Percentiles rank a stretch among this genome's conserved stretches.
Conservation (phyloP, 2,888 invertebrate genomes). For the Cecidostiba fungosa region DNA sequence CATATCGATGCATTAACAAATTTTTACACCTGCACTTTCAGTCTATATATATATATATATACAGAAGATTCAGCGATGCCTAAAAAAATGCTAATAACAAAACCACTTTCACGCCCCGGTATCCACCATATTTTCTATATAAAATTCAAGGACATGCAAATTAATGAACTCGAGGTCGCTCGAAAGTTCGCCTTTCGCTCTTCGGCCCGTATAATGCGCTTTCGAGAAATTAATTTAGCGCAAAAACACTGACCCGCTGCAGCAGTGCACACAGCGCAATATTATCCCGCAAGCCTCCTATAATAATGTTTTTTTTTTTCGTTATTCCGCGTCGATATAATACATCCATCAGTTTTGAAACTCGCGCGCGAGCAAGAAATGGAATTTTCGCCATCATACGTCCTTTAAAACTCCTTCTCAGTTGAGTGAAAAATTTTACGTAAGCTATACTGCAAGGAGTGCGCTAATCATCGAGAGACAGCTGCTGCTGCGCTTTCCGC, state of each 20-base stretch:
- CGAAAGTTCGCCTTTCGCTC: slow-evolving; percentile 52
- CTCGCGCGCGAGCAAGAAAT: neutral
- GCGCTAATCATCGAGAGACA: neutral
- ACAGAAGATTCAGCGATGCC: neutral
- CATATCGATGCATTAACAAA: neutral
- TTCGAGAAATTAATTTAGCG: slow-evolving; percentile 49
- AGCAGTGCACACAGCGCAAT: neutral
- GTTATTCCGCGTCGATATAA: no score
- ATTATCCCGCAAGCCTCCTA: no score
- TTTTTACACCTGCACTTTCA: no score
- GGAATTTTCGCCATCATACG: neutral
- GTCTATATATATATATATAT: neutral
- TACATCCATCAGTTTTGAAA: neutral
- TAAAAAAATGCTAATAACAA: slow-evolving; percentile 24
- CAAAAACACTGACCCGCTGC: neutral
- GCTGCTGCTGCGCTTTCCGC: neutral
- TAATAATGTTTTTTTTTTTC: no score
- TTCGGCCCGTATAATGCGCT: neutral
- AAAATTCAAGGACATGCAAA: slow-evolving; percentile 50
- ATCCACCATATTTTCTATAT: slow-evolving; percentile 13
- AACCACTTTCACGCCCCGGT: slow-evolving; percentile 40
- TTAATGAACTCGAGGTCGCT: slow-evolving; percentile 48
- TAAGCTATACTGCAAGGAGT: neutral
- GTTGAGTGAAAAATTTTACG: slow-evolving; percentile 13
- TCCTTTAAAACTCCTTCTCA: neutral